Conservation (phyloP, 2,797 vertebrate genomes). For the Dicrostonyx torquatus region DNA sequence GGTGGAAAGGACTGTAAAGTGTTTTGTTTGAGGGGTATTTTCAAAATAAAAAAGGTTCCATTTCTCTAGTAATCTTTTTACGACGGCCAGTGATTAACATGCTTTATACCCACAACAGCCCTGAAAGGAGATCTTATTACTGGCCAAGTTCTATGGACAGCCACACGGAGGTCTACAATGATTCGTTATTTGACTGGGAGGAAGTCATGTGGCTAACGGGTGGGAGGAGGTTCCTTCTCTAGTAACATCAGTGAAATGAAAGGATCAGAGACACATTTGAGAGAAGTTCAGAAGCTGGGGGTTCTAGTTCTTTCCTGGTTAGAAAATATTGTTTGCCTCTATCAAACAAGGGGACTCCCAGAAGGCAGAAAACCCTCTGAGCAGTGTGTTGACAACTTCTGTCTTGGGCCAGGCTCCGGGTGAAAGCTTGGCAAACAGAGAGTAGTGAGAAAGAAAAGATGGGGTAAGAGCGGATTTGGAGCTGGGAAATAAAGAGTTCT, state of each 20-base stretch:
- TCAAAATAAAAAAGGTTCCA: not conserved
- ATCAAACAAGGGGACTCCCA: not conserved
- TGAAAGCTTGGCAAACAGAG: not conserved
- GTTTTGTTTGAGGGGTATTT: not conserved
- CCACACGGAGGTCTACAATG: not conserved
- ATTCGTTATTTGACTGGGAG: not conserved
- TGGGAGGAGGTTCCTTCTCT: not conserved
- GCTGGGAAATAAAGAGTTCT: not conserved
- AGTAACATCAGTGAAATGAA: not conserved
- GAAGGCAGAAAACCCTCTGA: not conserved
- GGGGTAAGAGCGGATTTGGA: not conserved
- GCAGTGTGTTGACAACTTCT: rapidly evolving
- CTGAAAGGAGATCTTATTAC: not conserved
- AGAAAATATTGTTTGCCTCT: not conserved
- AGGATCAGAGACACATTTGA: not conserved
- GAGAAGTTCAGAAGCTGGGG: rapidly evolving
- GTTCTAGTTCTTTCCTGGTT: not conserved
- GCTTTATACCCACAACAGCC: not conserved
- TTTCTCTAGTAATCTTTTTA: not conserved
- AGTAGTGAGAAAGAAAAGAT: not conserved
- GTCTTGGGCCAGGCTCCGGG: not conserved
- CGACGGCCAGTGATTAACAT: not conserved
- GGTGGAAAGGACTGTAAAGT: not conserved
- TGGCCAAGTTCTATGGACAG: not conserved
- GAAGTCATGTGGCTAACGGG: not conserved